Evolutionary conservation across 2,888 invertebrate genomes (phyloP), one percentile per base, ranked within the genome.

Genomic region (Cryptocephalus moraei): DNA sequence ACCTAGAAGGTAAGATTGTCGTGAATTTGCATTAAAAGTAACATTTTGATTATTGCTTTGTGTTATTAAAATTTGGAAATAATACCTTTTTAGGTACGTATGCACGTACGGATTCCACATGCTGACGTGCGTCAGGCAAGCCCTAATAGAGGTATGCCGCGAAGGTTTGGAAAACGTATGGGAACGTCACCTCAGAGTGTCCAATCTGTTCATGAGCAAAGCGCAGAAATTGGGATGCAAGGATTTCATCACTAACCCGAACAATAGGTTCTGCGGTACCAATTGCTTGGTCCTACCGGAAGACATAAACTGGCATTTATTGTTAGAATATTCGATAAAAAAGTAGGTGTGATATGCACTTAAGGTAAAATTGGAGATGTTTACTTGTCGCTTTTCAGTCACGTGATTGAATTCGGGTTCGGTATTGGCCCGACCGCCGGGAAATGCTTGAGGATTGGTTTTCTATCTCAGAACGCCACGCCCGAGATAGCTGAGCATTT

Each of bases 351-450:
- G 14, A 33, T 33, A 10, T 4, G 12, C 12, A 11, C 9, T 9
- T 40, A 40, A 12, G 2, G 22, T 6, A 22, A 22, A 22, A 22
- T 22, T 2, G 6, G 2, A 22, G 6, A 22, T 22, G 22, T 6
- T 4, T 22, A 4, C 22, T 22, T 6, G 2, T 6, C 6, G 14
- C 4, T 12, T 53, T 51, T 33, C 62, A 80, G 79, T 38, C 70
- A 78, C 60, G 66, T 69, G 50, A 76, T 90, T 33, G 81, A 89
- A 57, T 82, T 91, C 48, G 78, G 85, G 49, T 82, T 82, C 9
- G 91, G 91, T 0, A 69, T 91, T 12, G 91, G 91, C 0, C 83
- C 85, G 1, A 85, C 88, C 0, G 77, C 72, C 0, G 87, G 86
- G 12, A 82, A 82, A 56, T 77, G 86, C 1, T 79, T 90, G 59